phyloP scores from a whole-genome alignment of 2,113 vertebrate genomes.

The Carassius auratus region DNA sequence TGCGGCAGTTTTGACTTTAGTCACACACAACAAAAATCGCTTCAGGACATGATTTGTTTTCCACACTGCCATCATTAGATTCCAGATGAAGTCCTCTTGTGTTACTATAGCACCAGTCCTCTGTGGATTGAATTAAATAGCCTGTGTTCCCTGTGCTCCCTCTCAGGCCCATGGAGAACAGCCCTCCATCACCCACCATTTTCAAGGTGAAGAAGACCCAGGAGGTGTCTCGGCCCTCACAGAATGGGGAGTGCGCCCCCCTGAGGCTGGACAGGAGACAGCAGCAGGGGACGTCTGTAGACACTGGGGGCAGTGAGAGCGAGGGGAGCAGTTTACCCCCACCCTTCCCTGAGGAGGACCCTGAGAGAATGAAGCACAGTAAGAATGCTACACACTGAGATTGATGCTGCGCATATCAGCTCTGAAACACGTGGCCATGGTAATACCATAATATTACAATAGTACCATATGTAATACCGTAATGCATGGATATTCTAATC shows the following conservation, averaged over 20 bases:
- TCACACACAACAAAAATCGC: not conserved
- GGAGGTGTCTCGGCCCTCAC: slow-evolving; percentile 74
- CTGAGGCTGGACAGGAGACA: slow-evolving; percentile 76
- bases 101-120: slow-evolving; percentile 5
- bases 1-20: not conserved
- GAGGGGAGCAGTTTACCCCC: slow-evolving; percentile 72
- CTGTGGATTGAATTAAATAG: slow-evolving; percentile 21
- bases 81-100: not conserved
- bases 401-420: not conserved
- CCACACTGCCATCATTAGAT: slow-evolving; percentile 4
- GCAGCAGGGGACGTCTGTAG: slow-evolving; percentile 63
- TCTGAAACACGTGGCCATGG: not conserved
- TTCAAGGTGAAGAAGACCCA: slow-evolving; percentile 89
- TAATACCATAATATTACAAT: not conserved
- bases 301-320: slow-evolving; percentile 70
- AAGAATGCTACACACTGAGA: slow-evolving; percentile 71
- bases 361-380: slow-evolving; percentile 95
- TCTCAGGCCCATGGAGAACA: slow-evolving; percentile 83
- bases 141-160: slow-evolving; percentile 11
- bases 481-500: not conserved
- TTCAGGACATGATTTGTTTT: slow-evolving; percentile 32
- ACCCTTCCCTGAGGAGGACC: slow-evolving; percentile 84
- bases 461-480: not conserved
- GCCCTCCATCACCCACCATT: slow-evolving; percentile 80
- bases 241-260: slow-evolving; percentile 82